phyloP scores from a whole-genome alignment of 1,140 invertebrate genomes.

The Cyclargus thomasi region DNA sequence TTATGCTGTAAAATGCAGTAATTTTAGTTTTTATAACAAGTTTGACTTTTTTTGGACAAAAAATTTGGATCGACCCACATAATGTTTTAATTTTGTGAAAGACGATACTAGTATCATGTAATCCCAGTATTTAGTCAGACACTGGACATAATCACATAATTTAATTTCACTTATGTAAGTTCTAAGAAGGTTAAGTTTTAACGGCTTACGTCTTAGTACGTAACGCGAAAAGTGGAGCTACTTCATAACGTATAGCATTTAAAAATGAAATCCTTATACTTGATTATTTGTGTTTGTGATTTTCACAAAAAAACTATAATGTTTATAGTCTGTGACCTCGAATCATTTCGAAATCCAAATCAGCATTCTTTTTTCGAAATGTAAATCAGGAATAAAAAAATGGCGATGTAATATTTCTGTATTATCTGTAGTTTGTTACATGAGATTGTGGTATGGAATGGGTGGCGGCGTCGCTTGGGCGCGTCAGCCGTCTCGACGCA shows the following conservation, averaged over 20 bases:
- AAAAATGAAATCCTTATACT: too few relatives aligned
- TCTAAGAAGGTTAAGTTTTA: background rate
- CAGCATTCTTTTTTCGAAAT: background rate
- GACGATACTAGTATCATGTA: background rate
- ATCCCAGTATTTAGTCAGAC: background rate
- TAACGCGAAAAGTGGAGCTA: too few relatives aligned
- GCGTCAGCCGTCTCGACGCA: slow-evolving; percentile 10
- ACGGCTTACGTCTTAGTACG: background rate
- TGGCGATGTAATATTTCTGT: slow-evolving; percentile 5
- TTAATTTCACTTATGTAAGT: slow-evolving; percentile 5
- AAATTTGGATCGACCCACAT: background rate
- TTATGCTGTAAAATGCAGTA: background rate
- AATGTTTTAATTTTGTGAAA: background rate
- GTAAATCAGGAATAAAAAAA: background rate
- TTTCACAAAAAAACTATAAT: too few relatives aligned
- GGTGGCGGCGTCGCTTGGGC: background rate
- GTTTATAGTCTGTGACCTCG: background rate
- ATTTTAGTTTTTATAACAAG: background rate
- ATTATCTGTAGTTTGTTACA: slow-evolving; percentile 6
- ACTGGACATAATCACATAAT: slow-evolving; percentile 9
- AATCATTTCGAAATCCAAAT: background rate
- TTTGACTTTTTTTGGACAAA: background rate
- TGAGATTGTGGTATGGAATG: background rate
- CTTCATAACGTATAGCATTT: too few relatives aligned
- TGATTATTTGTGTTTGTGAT: too few relatives aligned